Conservation (phyloP, 2,113 vertebrate species). For the Girardinichthys multiradiatus region DNA sequence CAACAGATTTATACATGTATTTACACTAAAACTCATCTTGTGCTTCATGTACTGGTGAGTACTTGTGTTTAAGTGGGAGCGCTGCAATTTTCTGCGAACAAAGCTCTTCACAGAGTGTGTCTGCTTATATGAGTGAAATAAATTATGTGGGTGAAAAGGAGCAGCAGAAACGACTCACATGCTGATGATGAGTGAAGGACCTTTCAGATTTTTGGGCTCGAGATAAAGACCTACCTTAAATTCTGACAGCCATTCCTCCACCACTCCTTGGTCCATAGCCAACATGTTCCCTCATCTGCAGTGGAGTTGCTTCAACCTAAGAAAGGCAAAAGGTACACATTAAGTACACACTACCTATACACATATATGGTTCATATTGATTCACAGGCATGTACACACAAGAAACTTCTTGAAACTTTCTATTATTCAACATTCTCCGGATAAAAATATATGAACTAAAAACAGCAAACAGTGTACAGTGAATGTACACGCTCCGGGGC, state of each 20-base stretch:
- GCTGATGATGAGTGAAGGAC: conserved; percentile 2
- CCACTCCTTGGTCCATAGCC: conserved; percentile 93
- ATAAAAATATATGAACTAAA: conserved; percentile 17
- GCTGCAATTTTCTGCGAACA: not conserved
- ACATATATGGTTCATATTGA: not conserved
- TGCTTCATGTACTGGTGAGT: conserved; percentile 13
- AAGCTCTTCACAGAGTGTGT: conserved; percentile 37
- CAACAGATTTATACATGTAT: not conserved
- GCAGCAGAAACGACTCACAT: conserved; percentile 18
- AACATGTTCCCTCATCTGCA: conserved; percentile 94
- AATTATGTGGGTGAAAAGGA: conserved; percentile 21
- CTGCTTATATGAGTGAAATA: conserved; percentile 28
- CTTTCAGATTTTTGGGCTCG: not conserved
- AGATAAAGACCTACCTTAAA: conserved; percentile 87
- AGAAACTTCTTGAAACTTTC: not conserved
- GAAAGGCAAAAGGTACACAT: not conserved
- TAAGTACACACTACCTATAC: conserved; percentile 13
- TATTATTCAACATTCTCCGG: not conserved
- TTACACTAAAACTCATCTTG: no score
- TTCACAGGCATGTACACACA: not conserved
- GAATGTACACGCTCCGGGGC: conserved; percentile 9
- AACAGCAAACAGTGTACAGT: conserved; percentile 22
- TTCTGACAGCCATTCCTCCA: conserved; percentile 98
- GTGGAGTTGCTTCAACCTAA: conserved; percentile 73
- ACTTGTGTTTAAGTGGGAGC: conserved; percentile 27